These are phyloP conservation scores for Rhineura floridana DNA, from an alignment of 2,113 vertebrate species.

Conservation along the genomic window DNA sequence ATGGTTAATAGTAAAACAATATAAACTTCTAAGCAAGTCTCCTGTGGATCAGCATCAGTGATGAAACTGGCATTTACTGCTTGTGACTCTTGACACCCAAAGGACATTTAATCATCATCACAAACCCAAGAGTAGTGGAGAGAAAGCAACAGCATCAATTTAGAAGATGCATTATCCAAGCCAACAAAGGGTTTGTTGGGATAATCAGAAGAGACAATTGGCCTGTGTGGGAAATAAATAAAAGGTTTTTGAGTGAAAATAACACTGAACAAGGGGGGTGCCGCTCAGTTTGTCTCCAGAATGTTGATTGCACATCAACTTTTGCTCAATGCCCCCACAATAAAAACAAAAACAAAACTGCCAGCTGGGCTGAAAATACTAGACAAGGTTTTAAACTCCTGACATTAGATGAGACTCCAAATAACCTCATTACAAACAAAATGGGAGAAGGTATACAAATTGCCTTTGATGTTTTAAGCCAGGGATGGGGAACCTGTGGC, in stretches of 20 bases:
- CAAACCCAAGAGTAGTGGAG: background rate
- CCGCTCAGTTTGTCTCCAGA: background rate
- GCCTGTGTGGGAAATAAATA: conserved; percentile 32
- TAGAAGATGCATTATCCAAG: conserved; percentile 43
- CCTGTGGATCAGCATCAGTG: rapidly evolving
- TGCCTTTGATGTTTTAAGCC: conserved; percentile 19
- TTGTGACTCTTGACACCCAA: conserved; percentile 23
- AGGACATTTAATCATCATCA: conserved; percentile 36
- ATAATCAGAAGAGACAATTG: conserved; percentile 37
- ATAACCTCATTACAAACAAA: conserved; percentile 52
- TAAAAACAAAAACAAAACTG: background rate
- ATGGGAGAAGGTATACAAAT: conserved; percentile 23
- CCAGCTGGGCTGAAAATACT: background rate
- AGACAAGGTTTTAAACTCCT: conserved; percentile 28
- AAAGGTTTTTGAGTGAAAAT: conserved; percentile 11
- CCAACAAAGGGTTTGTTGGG: conserved; percentile 28
- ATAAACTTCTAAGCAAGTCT: background rate
- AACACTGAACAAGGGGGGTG: background rate
- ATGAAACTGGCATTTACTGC: conserved; percentile 32
- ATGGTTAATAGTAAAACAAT: rapidly evolving
- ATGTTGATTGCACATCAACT: conserved; percentile 2
- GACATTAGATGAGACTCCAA: conserved; percentile 32
- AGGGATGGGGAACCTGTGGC: too few species aligned
- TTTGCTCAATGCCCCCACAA: background rate
- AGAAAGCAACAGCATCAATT: conserved; percentile 27